phyloP scores from a whole-genome alignment of 2,113 vertebrate genomes.

The Lepisosteus osseus region DNA sequence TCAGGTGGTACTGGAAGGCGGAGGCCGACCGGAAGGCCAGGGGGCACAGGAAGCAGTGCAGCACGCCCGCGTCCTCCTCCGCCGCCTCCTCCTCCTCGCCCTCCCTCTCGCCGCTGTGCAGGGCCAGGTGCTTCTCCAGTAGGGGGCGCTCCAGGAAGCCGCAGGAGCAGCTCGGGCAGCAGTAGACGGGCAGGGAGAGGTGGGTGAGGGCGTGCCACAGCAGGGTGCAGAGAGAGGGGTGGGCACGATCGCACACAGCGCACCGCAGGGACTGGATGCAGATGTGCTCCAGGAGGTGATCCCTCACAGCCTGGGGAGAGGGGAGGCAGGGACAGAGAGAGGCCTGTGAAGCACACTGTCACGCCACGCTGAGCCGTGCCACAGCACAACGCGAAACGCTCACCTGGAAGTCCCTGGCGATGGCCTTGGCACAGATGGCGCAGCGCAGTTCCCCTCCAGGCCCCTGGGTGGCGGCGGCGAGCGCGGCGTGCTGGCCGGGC shows the following conservation, averaged over 20 bases:
- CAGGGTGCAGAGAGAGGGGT: slow-evolving; percentile 81
- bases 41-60: slow-evolving; percentile 61
- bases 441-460: slow-evolving; percentile 69
- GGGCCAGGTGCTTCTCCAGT: slow-evolving; percentile 81
- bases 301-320: slow-evolving; percentile 73
- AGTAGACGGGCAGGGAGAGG: slow-evolving; percentile 79
- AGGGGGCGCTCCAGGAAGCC: slow-evolving; percentile 85
- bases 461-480: slow-evolving; percentile 44
- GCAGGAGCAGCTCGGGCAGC: slow-evolving; percentile 81
- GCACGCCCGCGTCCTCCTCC: slow-evolving; percentile 28
- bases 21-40: slow-evolving; percentile 72
- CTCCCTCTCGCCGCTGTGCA: slow-evolving; percentile 71
- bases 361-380: no score
- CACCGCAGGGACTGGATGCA: slow-evolving; percentile 81
- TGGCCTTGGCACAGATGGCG: slow-evolving; percentile 69
- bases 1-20: slow-evolving; percentile 82
- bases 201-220: slow-evolving; percentile 89
- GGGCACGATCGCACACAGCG: slow-evolving; percentile 76
- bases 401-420: slow-evolving; percentile 85
- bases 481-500: slow-evolving; percentile 58
- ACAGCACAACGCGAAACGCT: slow-evolving; percentile 7
- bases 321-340: background rate
- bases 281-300: slow-evolving; percentile 81
- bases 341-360: no score
- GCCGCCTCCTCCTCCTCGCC: slow-evolving; percentile 19